Base-by-base conservation (phyloP, 1,140 invertebrate genomes). In the Xylocopa sonorina region DNA sequence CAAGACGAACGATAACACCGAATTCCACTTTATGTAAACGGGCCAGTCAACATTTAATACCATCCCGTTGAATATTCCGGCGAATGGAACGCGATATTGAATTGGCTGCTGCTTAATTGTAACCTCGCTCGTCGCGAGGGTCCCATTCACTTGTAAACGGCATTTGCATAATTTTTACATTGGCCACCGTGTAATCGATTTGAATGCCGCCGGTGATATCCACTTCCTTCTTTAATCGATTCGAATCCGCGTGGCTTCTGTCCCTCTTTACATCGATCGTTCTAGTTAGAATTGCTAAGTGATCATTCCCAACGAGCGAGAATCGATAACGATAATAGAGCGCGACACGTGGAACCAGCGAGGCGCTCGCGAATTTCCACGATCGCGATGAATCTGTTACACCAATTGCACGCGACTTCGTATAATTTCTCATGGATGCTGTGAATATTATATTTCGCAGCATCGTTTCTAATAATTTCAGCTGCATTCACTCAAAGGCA, bases 111-210 rank as follows among this genome's bases (percentile, higher is more conserved):
- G 88, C 91, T 90, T 93, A 93, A 92, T 93, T 93, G 91, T 92
- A 92, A 90, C 91, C 87, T 89, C 87, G 81, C 90, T 89, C 88
- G 67, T 83, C 84, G 86, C 87, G 87, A 87, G 77, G 87, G 85
- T 89, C 84, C 85, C 82, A 88, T 91, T 92, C 90, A 90, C 88
- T 92, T 89, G 90, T 92, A 91, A 91, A 89, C 88, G 89, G 68
- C 81, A 90, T 92, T 91, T 92, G 88, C 92, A 92, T 92, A 92
- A 92, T 93, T 93, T 91, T 92, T 92, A 91, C 90, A 90, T 91
- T 84, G 85, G 83, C 80, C 87, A 78, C 84, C 67, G 58, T 88
- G 86, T 89, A 88, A 89, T 89, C 88, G 84, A 88, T 91, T 90
- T 83, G 83, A 89, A 87, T 85, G 69, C 79, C 67, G 41, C n/a